Evolutionary conservation across 1,140 invertebrate genomes (phyloP), one percentile per base, ranked within the genome.

Genomic region (Megathymus violae): DNA sequence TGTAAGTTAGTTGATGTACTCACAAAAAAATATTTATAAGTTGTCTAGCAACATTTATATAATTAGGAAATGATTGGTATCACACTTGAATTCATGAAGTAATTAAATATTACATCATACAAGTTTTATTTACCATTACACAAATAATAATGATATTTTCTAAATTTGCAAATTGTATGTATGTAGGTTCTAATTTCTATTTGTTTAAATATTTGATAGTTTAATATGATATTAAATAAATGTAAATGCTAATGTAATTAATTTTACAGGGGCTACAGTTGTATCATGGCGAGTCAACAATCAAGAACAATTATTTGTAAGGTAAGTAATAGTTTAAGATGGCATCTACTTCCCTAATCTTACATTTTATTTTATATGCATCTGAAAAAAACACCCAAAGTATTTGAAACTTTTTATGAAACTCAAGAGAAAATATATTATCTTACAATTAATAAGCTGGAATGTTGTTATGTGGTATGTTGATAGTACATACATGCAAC

Each of bases 251-350:
- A 50, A 27, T 41, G 9, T 38, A 3, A 51, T 38, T 52, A 59
- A 75, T 80, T 77, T 93, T 93, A 46, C 87, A 98, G 97, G 97
- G 88, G 97, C 97, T 58, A 98, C 97, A 58, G 95, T 98, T 51
- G 97, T 98, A 69, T 98, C 97, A 78, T 98, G 97, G 97, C 92
- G 97, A 76, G 97, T 97, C 22, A 97, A 98, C 88, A 98, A 98
- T 92, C 96, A 98, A 91, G 97, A 98, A 91, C 96, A 98, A 82
- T 93, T 98, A 83, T 98, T 98, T 93, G 96, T 98, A 67, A 98
- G 97, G 96, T 97, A 92, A 94, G 93, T 90, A n/a, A 64, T 64
- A 47, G 38, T 6, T 22, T 13, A n/a, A 50, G 19, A 22, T 22
- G 2, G 2, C 19, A 22, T n/a, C 19, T 22, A 22, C 19, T 22